phyloP scores from a whole-genome alignment of 2,797 vertebrate species.

The Sebastes paucispinis region DNA sequence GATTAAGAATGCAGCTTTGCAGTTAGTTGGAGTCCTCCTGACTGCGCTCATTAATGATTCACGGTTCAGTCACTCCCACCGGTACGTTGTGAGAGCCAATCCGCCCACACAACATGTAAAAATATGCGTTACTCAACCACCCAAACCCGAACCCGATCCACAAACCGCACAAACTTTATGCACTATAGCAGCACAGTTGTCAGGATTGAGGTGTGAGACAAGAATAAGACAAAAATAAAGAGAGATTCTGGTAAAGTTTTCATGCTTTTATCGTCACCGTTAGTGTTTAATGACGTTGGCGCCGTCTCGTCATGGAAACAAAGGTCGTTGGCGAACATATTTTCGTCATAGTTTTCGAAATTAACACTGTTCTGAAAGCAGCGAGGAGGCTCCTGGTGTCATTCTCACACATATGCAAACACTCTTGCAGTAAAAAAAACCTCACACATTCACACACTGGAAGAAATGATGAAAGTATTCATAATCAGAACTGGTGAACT shows the following conservation, averaged over 20 bases:
- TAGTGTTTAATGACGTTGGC: background rate
- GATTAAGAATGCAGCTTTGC: background rate
- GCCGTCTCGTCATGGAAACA: background rate
- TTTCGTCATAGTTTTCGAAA: background rate
- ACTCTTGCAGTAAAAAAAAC: background rate
- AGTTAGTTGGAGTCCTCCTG: too few species aligned
- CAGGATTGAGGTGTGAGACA: too few species aligned
- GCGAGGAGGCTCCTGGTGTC: background rate
- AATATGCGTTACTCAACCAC: too few species aligned
- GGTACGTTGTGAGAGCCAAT: too few species aligned
- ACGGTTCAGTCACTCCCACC: too few species aligned
- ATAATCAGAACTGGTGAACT: slow-evolving; percentile 47
- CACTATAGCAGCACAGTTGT: accelerated
- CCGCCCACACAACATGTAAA: too few species aligned
- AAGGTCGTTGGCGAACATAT: background rate
- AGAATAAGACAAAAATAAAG: too few species aligned
- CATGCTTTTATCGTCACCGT: background rate
- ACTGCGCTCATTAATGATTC: too few species aligned
- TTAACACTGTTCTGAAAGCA: background rate
- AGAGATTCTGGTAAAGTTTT: too few species aligned
- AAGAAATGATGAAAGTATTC: slow-evolving; percentile 33
- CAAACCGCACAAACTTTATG: too few species aligned
- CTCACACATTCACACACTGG: background rate
- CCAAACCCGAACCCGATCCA: too few species aligned
- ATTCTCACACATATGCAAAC: background rate